Evolutionary conservation across 64 coral and sea anemone species (phyloP), one percentile per base, ranked within the genome.

Genomic region (Hydrozoanthus tunicans): DNA sequence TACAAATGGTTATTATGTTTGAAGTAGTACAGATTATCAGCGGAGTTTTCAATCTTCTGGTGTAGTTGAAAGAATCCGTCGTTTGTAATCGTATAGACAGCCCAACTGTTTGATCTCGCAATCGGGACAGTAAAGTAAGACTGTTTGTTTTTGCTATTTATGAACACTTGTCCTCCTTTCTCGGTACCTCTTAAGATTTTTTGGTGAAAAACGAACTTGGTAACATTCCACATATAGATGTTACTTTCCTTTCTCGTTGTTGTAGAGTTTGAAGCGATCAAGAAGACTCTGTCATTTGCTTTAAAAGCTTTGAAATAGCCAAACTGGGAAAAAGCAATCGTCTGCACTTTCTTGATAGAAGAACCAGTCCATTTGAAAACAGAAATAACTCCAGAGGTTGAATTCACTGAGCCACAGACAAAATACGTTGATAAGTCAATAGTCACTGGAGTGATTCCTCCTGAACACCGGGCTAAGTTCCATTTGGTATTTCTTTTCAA

Each of bases 371-470:
- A 82, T 82, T 32, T 82, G 26, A 53, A 82, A 64, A 82, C 13
- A 5, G 26, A 43, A 8, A 20, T 64, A 25, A 65, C 6, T 11
- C 24, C 59, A 65, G 59, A 27, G 14, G 3, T 64, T 6, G 27
- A 13, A 14, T 53, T 10, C 5, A 10, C 61, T 17, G 10, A 52
- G 6, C 25, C 80, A 66, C 80, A 82, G 25, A 65, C n/a, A 12
- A 82, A 65, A 65, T 82, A 82, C 61, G 59, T 82, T 59, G 59
- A 59, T 10, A 20, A 51, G 27, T 59, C 80, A 65, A 82, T 64
- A 6, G 6, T 15, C 14, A 66, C 11, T 0, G 80, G 59, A 4
- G 80, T 82, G 32, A 59, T 51, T 17, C 24, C 12, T 11, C 5
- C 64, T 5, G 59, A 66, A 7, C 24, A 6, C n/a, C 11, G 9